Percentiles rank a stretch among this genome's conserved stretches.
These are phyloP conservation scores for Sclerodermus sp. DNA, from an alignment of 2,888 invertebrate species.

Conservation along the genomic window DNA sequence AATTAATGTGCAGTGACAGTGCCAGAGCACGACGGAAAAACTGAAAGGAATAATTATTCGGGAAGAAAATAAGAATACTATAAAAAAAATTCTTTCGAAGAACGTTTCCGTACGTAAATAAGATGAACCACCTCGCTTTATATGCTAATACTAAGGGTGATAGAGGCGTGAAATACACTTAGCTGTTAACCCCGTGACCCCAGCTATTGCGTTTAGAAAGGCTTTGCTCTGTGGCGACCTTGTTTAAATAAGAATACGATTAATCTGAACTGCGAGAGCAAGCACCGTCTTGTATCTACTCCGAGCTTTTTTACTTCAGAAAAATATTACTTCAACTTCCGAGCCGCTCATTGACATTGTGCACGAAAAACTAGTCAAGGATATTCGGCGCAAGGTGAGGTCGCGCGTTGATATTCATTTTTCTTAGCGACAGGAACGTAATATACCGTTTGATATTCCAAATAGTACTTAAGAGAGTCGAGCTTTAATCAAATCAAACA, in stretches of 20 bases:
- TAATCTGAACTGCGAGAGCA: conserved; percentile 14
- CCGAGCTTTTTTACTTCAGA: no score
- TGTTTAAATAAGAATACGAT: conserved; percentile 26
- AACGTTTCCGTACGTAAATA: conserved; percentile 40
- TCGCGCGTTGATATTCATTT: no score
- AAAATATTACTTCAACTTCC: no score
- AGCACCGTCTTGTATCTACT: neutral
- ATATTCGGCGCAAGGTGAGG: no score
- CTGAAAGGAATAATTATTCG: conserved; percentile 15
- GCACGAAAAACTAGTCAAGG: no score
- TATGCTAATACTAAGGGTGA: conserved; percentile 45
- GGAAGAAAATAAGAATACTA: neutral
- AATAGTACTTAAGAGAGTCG: no score
- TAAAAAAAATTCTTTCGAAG: neutral
- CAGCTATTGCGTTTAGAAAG: conserved; percentile 22
- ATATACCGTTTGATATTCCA: no score
- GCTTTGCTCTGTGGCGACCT: neutral
- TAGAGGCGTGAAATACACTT: conserved; percentile 47
- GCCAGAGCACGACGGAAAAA: neutral
- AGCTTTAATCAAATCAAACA: no score
- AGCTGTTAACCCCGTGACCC: conserved; percentile 47
- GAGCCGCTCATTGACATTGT: no score
- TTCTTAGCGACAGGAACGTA: no score
- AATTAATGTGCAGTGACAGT: no score
- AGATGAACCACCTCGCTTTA: conserved; percentile 47